Evolutionary conservation across 1,140 invertebrate species (phyloP).

Genomic region (Calliphora vicina): DNA sequence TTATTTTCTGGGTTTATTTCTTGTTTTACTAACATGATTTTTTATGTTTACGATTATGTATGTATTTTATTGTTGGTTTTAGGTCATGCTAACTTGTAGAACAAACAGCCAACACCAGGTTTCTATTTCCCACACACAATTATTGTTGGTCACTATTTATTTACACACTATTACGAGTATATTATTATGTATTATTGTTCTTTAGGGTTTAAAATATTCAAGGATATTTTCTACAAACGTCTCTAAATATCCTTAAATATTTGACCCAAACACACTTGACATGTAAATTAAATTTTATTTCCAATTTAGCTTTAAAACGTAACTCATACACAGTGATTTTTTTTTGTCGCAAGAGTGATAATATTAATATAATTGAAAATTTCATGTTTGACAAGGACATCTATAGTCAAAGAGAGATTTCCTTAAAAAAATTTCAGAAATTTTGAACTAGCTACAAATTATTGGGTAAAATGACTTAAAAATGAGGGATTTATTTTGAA

Average conservation of each 20-base stretch:
- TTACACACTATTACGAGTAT: neutral
- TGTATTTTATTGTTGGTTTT: neutral
- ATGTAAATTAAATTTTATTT: neutral
- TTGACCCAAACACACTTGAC: neutral
- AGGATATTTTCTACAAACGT: neutral
- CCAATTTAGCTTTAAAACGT: neutral
- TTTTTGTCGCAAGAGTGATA: no score
- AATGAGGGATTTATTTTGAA: no score
- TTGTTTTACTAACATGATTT: neutral
- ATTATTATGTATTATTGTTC: neutral
- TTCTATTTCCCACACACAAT: constrained; percentile 1
- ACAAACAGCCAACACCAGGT: neutral
- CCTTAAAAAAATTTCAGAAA: no score
- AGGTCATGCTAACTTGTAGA: neutral
- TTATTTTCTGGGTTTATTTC: neutral
- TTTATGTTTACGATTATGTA: neutral
- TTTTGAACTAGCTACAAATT: no score
- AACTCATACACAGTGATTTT: neutral
- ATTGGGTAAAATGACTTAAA: no score
- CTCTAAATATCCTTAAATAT: neutral
- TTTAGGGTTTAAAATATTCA: neutral
- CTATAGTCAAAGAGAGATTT: no score
- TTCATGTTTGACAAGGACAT: no score
- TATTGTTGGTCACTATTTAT: neutral
- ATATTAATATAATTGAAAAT: no score